Evolutionary conservation across 2,797 vertebrate species (phyloP), one percentile per base, ranked within the genome.

Genomic region (Rallus crepitans): DNA sequence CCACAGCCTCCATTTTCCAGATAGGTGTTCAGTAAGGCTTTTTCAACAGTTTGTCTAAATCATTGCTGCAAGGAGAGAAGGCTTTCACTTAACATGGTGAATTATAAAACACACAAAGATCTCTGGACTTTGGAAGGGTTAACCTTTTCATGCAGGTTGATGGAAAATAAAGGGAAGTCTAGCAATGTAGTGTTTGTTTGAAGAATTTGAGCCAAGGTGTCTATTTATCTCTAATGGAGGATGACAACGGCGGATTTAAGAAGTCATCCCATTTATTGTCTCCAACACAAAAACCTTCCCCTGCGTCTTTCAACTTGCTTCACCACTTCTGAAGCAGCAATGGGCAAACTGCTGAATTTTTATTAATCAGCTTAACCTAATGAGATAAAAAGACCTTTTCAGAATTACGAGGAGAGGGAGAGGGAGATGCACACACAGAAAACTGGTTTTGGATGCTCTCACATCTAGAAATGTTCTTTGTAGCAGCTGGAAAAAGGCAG

Each of bases 361-460:
- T 99, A 99, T 99, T 99, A 99, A 99, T 99, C 99, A 99, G 98
- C 99, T 99, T 99, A 98, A 98, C 98, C 98, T 99, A 99, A 99
- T 99, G 98, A 99, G 98, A 99, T 99, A 98, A 99, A 99, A 99
- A 98, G 98, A 98, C 97, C 98, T 99, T 98, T 98, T 98, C 98
- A 98, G 98, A 98, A 98, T 98, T 96, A 84, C 52, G 39, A 56
- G 40, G 72, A 42, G 31, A 40, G 60, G 40, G 72, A 27, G 52
- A 87, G 68, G 77, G 61, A 85, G 24, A 61, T 0, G 33, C 79
- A 35, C 40, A 40, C 80, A 70, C 8, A 81, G 31, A 92, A 92
- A 93, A 82, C 31, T 56, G 55, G 7, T 94, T 96, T 90, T 40
- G 25, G 69, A 90, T 94, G 61, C 90, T 96, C 97, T 96, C 81